phyloP scores from a whole-genome alignment of 2,113 vertebrate species.

The Salminus brasiliensis region DNA sequence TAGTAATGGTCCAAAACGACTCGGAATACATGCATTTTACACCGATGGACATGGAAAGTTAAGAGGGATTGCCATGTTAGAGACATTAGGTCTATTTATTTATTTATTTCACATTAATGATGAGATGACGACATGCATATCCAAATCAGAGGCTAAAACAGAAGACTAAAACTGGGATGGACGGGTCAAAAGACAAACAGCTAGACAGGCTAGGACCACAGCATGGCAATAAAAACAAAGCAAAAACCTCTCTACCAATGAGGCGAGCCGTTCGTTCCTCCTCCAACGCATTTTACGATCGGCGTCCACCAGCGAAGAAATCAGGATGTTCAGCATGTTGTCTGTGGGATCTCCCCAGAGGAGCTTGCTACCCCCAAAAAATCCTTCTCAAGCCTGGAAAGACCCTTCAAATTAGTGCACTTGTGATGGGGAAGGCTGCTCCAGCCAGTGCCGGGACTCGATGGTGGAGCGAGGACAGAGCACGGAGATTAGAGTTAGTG shows the following conservation, averaged over 20 bases:
- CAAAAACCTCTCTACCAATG: constrained; percentile 71
- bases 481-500: constrained; percentile 64
- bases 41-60: neutral
- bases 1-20: neutral
- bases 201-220: neutral
- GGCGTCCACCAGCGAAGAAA: constrained; percentile 74
- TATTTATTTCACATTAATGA: neutral
- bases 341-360: constrained; percentile 11
- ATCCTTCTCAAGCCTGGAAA: neutral
- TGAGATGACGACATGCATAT: neutral
- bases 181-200: neutral
- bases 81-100: neutral
- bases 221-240: constrained; percentile 28
- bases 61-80: no score
- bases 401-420: neutral
- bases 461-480: constrained; percentile 14
- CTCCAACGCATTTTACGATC: constrained; percentile 71
- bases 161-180: neutral
- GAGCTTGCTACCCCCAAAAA: neutral
- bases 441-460: neutral
- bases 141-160: neutral
- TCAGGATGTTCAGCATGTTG: constrained; percentile 76
- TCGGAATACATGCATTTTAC: neutral
- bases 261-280: constrained; percentile 71
- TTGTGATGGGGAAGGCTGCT: neutral